A percentile compares a stretch with the other conserved stretches of the same genome.
Evolutionary conservation across 2,113 vertebrate genomes (phyloP).

Genomic region (Oreochromis tanganicae): DNA sequence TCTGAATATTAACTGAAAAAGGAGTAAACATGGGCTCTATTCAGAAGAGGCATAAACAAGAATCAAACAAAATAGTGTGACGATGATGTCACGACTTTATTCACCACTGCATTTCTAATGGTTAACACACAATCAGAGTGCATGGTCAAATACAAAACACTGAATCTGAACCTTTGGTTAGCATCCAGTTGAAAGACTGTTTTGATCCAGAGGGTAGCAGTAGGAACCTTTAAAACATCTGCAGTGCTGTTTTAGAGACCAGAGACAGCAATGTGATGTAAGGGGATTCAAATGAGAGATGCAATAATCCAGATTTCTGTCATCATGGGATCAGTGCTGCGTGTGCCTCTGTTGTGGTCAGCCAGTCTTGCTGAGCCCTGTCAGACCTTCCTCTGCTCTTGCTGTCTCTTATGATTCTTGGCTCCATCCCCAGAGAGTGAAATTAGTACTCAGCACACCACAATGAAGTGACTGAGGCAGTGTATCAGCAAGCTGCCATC

Average conservation of each 20-base stretch:
- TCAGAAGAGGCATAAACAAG: background rate
- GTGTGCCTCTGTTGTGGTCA: slow-evolving; percentile 17
- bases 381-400: slow-evolving; percentile 3
- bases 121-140: background rate
- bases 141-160: background rate
- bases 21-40: background rate
- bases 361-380: background rate
- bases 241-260: background rate
- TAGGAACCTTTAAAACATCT: background rate
- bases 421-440: background rate
- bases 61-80: background rate
- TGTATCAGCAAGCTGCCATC: slow-evolving; percentile 18
- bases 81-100: background rate
- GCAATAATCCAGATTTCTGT: slow-evolving; percentile 60
- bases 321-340: slow-evolving; percentile 34
- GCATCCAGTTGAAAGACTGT: background rate
- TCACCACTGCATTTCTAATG: background rate
- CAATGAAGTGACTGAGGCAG: background rate
- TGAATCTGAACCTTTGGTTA: background rate
- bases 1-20: background rate
- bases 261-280: slow-evolving; percentile 41
- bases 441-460: slow-evolving; percentile 38
- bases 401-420: slow-evolving; percentile 18
- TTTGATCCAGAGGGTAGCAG: background rate
- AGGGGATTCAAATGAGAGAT: slow-evolving; percentile 53